Evolutionary conservation across 2,113 vertebrate species (phyloP).

Genomic region (Pterocles burchelli): DNA sequence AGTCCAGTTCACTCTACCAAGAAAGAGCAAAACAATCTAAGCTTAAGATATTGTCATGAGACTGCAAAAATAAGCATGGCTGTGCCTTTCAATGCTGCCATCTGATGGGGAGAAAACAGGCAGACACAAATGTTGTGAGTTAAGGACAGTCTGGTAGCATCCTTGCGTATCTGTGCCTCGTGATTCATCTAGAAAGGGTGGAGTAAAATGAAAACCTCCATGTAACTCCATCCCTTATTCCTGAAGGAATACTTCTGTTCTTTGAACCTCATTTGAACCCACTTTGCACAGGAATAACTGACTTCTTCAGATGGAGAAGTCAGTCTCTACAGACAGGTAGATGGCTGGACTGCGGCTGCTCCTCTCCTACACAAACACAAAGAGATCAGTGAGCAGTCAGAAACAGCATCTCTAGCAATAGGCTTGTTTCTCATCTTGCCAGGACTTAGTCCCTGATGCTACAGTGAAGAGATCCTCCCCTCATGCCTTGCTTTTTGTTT

Average conservation of each 20-base stretch:
- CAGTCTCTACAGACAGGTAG: background rate
- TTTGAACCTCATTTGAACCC: background rate
- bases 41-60: background rate
- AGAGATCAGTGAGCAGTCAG: background rate
- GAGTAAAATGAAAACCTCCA: background rate
- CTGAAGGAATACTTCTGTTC: background rate
- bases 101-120: slow-evolving; percentile 32
- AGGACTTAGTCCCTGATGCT: background rate
- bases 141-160: background rate
- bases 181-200: background rate
- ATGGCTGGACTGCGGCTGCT: background rate
- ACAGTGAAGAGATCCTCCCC: background rate
- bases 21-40: background rate
- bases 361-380: background rate
- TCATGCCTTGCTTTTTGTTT: background rate
- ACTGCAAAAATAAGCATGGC: background rate
- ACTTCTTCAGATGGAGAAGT: background rate
- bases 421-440: background rate
- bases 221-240: background rate
- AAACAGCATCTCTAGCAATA: background rate
- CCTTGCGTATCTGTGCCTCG: accelerated
- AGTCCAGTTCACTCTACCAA: background rate
- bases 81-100: slow-evolving; percentile 46
- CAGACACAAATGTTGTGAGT: background rate
- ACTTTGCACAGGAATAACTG: background rate